A percentile compares a stretch with the other conserved stretches of the same genome.
phyloP scores from a whole-genome alignment of 2,113 vertebrate genomes.

The Motacilla tschutschensis region DNA sequence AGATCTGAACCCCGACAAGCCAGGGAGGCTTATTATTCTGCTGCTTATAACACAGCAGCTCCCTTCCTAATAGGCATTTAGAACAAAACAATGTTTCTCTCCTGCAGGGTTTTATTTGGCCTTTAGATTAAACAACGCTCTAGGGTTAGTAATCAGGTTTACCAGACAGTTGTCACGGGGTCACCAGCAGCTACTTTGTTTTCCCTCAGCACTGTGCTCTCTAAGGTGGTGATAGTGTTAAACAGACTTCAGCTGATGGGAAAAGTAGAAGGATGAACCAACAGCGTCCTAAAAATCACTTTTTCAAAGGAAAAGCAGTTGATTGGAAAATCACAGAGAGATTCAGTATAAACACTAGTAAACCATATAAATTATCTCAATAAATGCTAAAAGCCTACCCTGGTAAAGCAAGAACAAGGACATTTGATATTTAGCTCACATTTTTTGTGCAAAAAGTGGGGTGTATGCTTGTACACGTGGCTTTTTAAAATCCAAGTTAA shows the following conservation, averaged over 20 bases:
- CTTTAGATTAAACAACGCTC: slow-evolving; percentile 27
- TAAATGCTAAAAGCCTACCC: not conserved
- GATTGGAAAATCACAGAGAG: not conserved
- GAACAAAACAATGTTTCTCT: slow-evolving; percentile 17
- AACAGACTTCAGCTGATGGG: not conserved
- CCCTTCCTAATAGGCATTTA: not conserved
- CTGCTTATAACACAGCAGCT: not conserved
- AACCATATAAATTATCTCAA: not conserved
- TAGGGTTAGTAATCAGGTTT: slow-evolving; percentile 17
- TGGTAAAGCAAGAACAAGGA: not conserved
- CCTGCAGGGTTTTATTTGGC: slow-evolving; percentile 41
- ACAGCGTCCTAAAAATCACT: not conserved
- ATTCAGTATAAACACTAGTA: not conserved
- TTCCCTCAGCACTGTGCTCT: not conserved
- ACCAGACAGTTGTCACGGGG: not conserved
- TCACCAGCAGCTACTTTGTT: slow-evolving; percentile 44
- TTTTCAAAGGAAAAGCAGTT: slow-evolving; percentile 19
- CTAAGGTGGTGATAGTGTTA: not conserved
- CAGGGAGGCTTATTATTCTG: slow-evolving; percentile 15
- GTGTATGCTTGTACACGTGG: not conserved
- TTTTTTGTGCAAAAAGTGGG: slow-evolving; percentile 20
- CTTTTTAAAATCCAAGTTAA: not conserved
- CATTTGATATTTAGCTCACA: not conserved
- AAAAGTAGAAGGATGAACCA: slow-evolving; percentile 10
- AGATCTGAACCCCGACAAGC: slow-evolving; percentile 11